These are phyloP conservation scores for Lycocerus yunnanus DNA, from an alignment of 2,888 invertebrate genomes.

Conservation along the genomic window DNA sequence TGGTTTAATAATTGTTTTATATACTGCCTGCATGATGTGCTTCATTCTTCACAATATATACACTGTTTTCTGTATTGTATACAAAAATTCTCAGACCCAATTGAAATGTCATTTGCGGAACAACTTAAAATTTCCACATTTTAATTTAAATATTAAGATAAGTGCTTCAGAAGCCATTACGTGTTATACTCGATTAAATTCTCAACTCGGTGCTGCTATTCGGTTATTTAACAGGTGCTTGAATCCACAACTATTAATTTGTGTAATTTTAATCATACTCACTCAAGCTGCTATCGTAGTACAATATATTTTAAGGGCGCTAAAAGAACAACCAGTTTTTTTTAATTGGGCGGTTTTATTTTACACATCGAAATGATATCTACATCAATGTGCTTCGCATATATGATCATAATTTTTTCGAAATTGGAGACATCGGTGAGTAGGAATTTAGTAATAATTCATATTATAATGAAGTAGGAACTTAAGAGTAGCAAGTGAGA, in stretches of 20 bases:
- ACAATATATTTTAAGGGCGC: not conserved
- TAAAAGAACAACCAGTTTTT: not conserved
- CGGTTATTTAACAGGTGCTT: not conserved
- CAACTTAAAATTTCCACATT: not conserved
- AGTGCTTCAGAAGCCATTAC: not conserved
- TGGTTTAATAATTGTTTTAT: not conserved
- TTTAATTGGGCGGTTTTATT: not conserved
- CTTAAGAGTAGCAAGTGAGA: no score
- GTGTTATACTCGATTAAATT: not conserved
- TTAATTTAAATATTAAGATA: not conserved
- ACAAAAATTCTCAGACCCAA: not conserved
- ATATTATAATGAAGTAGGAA: no score
- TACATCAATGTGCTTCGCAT: not conserved
- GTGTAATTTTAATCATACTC: not conserved
- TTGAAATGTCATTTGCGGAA: not conserved
- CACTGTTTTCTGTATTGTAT: not conserved
- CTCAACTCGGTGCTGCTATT: not conserved
- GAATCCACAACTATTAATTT: not conserved
- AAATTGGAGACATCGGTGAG: not conserved
- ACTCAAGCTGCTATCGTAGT: not conserved
- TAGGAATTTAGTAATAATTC: no score
- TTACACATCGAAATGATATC: not conserved
- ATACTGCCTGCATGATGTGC: not conserved
- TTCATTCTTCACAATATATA: not conserved
- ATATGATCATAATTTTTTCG: not conserved